Percentiles rank a stretch among this genome's conserved stretches.
Evolutionary conservation across 1,140 invertebrate species (phyloP).

Genomic region (Doryteuthis pealeii): DNA sequence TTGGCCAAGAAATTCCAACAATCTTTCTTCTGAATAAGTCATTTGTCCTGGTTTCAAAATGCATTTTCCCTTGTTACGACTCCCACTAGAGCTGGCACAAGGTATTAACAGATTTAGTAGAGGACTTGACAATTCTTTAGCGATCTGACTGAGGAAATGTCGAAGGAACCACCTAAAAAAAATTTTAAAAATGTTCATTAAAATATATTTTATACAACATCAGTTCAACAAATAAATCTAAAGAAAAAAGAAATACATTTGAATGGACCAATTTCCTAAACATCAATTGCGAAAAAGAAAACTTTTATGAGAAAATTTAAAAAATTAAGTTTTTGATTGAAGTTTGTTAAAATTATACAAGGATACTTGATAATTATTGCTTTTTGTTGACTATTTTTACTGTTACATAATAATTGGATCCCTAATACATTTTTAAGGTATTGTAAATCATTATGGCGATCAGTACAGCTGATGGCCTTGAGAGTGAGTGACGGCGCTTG

Average conservation of each 20-base stretch:
- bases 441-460: too few relatives aligned
- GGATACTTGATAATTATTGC: too few relatives aligned
- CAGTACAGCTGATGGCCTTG: too few relatives aligned
- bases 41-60: constrained; percentile 54
- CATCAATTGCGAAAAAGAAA: too few relatives aligned
- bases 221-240: constrained; percentile 4
- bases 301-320: too few relatives aligned
- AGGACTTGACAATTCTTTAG: constrained; percentile 51
- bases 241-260: not conserved
- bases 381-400: too few relatives aligned
- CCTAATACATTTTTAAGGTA: too few relatives aligned
- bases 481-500: too few relatives aligned
- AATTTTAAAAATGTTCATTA: constrained; percentile 5
- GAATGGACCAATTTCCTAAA: too few relatives aligned
- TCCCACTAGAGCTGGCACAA: constrained; percentile 42
- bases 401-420: too few relatives aligned
- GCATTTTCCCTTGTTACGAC: constrained; percentile 48
- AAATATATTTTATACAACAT: not conserved
- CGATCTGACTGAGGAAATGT: constrained; percentile 59
- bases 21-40: constrained; percentile 57
- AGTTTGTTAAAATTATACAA: too few relatives aligned
- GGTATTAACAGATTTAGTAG: constrained; percentile 48
- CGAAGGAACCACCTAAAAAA: constrained; percentile 60
- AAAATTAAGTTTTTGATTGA: too few relatives aligned
- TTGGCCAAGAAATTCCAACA: constrained; percentile 60